phyloP scores from a whole-genome alignment of 30 jellyfish, hydroid and myxozoan species.

The Catostylus mosaicus region DNA sequence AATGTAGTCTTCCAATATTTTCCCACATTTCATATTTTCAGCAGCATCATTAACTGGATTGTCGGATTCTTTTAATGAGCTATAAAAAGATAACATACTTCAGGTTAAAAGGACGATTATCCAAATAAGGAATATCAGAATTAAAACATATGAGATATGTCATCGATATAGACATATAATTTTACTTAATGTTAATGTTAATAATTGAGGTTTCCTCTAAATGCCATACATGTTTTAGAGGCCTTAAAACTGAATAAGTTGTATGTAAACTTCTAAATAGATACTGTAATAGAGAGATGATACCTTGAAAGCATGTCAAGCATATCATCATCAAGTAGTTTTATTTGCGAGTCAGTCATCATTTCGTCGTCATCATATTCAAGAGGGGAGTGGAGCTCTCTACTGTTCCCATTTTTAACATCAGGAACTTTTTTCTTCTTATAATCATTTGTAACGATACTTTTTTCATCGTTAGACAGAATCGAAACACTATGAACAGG shows the following conservation, averaged over 20 bases:
- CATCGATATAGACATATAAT: too few species aligned
- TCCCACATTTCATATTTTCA: not conserved
- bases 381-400: not conserved
- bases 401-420: not conserved
- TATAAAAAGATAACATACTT: not conserved
- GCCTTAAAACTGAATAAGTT: too few species aligned
- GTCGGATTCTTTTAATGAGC: not conserved
- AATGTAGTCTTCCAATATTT: conserved; percentile 30
- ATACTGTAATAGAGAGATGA: not conserved
- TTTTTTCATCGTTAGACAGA: not conserved
- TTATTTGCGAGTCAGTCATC: conserved; percentile 47
- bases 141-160: too few species aligned
- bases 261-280: not conserved
- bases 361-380: conserved; percentile 35
- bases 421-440: not conserved
- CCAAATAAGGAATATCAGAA: too few species aligned
- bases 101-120: not conserved
- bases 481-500: not conserved
- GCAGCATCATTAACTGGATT: not conserved
- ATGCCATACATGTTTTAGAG: too few species aligned
- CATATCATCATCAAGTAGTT: conserved; percentile 46
- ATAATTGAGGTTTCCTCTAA: too few species aligned
- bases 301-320: not conserved
- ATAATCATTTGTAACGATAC: not conserved
- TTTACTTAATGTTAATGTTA: too few species aligned